A percentile compares a stretch with the other conserved stretches of the same genome.
These are phyloP conservation scores for Ailurus styani DNA, from an alignment of 2,113 vertebrate genomes.

Conservation along the genomic window DNA sequence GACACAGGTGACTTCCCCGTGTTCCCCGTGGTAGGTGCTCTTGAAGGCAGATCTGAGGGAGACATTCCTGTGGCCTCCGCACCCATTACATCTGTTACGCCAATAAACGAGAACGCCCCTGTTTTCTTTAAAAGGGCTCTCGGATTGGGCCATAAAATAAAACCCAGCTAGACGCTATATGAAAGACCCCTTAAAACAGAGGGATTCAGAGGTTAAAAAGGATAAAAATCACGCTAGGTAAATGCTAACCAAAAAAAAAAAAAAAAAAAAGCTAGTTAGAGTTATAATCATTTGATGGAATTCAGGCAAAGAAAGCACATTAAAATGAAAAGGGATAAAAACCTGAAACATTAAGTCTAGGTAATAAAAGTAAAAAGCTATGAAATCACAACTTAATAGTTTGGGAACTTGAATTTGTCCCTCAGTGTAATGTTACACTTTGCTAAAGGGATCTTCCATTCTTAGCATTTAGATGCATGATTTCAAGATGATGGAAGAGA, in stretches of 20 bases:
- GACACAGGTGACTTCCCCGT: neutral
- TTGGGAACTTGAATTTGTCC: neutral
- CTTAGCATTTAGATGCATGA: neutral
- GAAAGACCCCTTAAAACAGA: neutral
- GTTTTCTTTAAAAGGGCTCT: neutral
- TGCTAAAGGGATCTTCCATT: neutral
- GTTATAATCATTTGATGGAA: neutral
- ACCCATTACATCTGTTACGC: neutral
- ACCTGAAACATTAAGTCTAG: neutral
- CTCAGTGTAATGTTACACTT: neutral
- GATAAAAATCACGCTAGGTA: neutral
- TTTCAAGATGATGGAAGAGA: neutral
- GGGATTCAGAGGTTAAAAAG: neutral
- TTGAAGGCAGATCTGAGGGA: neutral
- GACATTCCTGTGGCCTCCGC: neutral
- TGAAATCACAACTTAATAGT: neutral
- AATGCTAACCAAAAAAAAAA: neutral
- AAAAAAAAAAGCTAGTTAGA: neutral
- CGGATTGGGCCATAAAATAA: neutral
- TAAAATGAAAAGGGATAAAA: neutral
- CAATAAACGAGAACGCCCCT: neutral
- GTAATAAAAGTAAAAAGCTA: neutral
- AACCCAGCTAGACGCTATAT: neutral
- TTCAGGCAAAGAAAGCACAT: neutral
- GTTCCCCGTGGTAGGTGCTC: neutral